Conservation (phyloP, 92 coral and sea anemone species). For the Diadumene lineata region DNA sequence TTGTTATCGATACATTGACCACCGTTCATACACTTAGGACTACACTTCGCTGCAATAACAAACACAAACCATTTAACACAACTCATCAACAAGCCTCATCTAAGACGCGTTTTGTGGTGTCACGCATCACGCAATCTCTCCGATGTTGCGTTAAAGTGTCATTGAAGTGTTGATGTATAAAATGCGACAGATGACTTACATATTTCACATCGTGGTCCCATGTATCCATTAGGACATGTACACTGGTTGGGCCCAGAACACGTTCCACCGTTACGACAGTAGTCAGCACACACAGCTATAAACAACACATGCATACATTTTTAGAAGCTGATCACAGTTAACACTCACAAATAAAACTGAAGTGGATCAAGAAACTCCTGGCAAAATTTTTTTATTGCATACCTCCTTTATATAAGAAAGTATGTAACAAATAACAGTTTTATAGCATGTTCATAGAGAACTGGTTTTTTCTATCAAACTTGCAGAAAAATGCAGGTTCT, state of each 20-base stretch:
- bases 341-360: neutral
- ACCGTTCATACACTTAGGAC: conserved; percentile 70
- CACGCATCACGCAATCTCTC: no score
- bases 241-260: conserved; percentile 83
- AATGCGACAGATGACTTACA: conserved; percentile 65
- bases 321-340: neutral
- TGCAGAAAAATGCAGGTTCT: no score
- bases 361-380: no score
- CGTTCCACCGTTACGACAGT: conserved; percentile 77
- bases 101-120: no score
- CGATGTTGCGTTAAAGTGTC: neutral
- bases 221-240: conserved; percentile 64
- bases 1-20: conserved; percentile 62
- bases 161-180: neutral
- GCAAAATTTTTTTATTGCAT: no score
- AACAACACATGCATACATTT: neutral
- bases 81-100: neutral
- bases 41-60: conserved; percentile 53
- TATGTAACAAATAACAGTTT: no score
- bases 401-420: no score
- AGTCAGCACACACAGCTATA: conserved; percentile 71
- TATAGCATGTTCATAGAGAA: no score
- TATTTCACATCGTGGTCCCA: conserved; percentile 69
- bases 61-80: neutral
- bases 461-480: no score